These are phyloP conservation scores for Ischnura elegans DNA, from an alignment of 2,888 invertebrate genomes.

Conservation along the genomic window DNA sequence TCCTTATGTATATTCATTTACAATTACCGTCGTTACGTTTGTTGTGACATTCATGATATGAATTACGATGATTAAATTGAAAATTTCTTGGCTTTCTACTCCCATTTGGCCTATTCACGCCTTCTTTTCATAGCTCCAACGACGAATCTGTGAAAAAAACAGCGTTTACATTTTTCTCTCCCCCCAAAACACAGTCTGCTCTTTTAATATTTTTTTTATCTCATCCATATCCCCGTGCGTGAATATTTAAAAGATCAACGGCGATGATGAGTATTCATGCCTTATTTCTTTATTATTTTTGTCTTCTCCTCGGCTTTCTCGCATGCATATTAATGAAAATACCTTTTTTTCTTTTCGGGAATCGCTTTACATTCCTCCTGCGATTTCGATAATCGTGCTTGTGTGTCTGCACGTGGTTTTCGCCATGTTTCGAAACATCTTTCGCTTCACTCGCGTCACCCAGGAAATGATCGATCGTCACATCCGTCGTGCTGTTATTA, in stretches of 20 bases:
- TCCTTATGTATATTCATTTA: too few species aligned
- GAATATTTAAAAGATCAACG: neutral
- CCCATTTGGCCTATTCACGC: too few species aligned
- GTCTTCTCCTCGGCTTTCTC: neutral
- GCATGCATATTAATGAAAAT: neutral
- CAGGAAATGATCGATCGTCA: slow-evolving; percentile 35
- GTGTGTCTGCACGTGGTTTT: neutral
- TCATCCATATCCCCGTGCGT: neutral
- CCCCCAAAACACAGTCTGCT: neutral
- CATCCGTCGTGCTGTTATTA: neutral
- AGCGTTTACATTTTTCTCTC: too few species aligned
- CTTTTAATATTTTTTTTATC: neutral
- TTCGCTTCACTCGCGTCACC: neutral
- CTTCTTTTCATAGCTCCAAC: too few species aligned
- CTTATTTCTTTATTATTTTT: neutral
- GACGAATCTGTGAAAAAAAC: too few species aligned
- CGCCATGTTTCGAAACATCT: neutral
- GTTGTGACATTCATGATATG: too few species aligned
- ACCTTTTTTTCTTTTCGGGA: neutral
- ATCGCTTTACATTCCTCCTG: neutral
- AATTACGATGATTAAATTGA: too few species aligned
- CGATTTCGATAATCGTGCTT: neutral
- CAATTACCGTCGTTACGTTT: too few species aligned
- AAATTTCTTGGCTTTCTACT: too few species aligned
- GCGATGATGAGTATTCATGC: neutral